These are phyloP conservation scores for Dendropsophus ebraccatus DNA, from an alignment of 2,113 vertebrate genomes.

Conservation along the genomic window DNA sequence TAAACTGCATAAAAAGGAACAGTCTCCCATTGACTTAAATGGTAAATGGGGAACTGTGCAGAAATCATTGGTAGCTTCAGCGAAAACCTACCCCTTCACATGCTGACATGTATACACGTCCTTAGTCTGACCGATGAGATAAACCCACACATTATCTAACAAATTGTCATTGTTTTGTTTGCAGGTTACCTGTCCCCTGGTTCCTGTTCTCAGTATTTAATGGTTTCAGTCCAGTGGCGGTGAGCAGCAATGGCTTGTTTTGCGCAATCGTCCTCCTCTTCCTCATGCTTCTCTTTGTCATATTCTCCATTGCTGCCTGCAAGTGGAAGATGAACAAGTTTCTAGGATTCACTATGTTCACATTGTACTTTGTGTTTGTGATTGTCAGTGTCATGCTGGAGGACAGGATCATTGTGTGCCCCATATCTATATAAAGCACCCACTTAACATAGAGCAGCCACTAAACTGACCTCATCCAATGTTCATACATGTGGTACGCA, in stretches of 20 bases:
- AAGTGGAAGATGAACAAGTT: slow-evolving; percentile 96
- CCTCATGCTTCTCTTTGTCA: slow-evolving; percentile 96
- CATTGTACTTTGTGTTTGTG: slow-evolving; percentile 92
- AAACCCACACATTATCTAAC: background rate
- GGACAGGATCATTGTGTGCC: slow-evolving; percentile 89
- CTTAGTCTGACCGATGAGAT: background rate
- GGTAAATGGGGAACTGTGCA: too few species aligned
- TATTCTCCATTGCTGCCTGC: slow-evolving; percentile 86
- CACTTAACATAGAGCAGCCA: slow-evolving; percentile 20
- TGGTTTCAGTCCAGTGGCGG: slow-evolving; percentile 79
- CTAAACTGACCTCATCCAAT: background rate
- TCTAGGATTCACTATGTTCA: slow-evolving; percentile 91
- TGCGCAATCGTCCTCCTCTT: slow-evolving; percentile 96
- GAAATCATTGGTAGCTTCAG: too few species aligned
- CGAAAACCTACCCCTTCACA: too few species aligned
- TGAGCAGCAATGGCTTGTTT: slow-evolving; percentile 96
- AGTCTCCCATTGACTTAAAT: too few species aligned
- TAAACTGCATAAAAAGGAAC: too few species aligned
- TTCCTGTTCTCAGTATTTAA: slow-evolving; percentile 82
- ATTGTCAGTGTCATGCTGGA: slow-evolving; percentile 94
- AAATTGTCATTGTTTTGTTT: slow-evolving; percentile 56
- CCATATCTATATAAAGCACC: slow-evolving; percentile 77
- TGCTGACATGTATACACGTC: too few species aligned
- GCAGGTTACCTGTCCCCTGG: slow-evolving; percentile 91
- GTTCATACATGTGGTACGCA: background rate